Conservation (phyloP, 2,113 vertebrate species). For the Argyrosomus japonicus region DNA sequence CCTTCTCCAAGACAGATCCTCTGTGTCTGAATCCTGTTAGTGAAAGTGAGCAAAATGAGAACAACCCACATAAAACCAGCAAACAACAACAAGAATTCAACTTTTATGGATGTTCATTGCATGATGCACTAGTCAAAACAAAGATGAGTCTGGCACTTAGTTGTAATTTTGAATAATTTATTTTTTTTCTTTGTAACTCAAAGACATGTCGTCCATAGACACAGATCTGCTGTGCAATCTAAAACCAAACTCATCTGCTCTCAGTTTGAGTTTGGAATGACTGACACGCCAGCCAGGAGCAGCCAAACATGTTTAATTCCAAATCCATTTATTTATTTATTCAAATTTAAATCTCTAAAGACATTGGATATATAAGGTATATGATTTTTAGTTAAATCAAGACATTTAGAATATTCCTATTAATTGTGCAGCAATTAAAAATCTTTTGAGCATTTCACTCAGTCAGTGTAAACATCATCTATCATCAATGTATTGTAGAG, state of each 20-base stretch:
- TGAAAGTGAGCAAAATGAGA: conserved; percentile 39
- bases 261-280: too few species aligned
- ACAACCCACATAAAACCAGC: conserved; percentile 25
- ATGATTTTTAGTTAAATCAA: too few species aligned
- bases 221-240: background rate
- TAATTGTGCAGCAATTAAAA: too few species aligned
- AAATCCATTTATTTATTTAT: too few species aligned
- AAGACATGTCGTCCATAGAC: background rate
- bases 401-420: too few species aligned
- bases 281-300: too few species aligned
- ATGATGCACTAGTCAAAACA: conserved; percentile 4
- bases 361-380: too few species aligned
- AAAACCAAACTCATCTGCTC: background rate
- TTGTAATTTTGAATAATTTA: conserved; percentile 15
- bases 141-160: background rate
- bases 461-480: too few species aligned
- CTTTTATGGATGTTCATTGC: background rate
- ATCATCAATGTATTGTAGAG: too few species aligned
- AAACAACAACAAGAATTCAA: conserved; percentile 38
- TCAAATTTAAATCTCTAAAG: too few species aligned
- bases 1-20: conserved; percentile 36
- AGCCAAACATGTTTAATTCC: too few species aligned
- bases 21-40: conserved; percentile 17
- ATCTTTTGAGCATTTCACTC: too few species aligned
- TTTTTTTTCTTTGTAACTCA: background rate